Conservation (phyloP, 53 echinoderm and acorn worm genomes). For the Holothuria leucospilota region DNA sequence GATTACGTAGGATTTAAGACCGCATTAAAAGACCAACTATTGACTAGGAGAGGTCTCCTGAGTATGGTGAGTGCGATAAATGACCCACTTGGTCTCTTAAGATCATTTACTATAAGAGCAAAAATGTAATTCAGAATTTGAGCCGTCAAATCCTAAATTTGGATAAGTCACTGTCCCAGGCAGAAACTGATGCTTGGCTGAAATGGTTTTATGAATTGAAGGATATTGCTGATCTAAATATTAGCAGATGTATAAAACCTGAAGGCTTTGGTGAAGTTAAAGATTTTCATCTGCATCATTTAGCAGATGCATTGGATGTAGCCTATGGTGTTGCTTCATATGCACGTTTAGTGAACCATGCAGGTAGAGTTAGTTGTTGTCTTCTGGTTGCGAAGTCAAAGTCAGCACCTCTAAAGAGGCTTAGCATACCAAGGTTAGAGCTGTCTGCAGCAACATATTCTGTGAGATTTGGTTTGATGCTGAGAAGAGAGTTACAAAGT, state of each 20-base stretch:
- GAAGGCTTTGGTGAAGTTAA: too few relatives aligned
- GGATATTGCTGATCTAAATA: constrained; percentile 57
- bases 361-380: constrained; percentile 31
- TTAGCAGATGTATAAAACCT: constrained; percentile 77
- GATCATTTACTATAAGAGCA: constrained; percentile 65
- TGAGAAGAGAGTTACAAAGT: not conserved
- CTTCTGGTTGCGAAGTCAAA: constrained; percentile 53
- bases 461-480: constrained; percentile 18
- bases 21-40: constrained; percentile 47
- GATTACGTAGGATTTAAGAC: constrained; percentile 19
- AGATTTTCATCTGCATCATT: too few relatives aligned
- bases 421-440: too few relatives aligned
- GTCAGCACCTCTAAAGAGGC: constrained; percentile 56
- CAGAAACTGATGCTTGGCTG: constrained; percentile 55
- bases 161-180: constrained; percentile 68
- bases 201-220: constrained; percentile 66
- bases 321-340: constrained; percentile 60
- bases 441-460: constrained; percentile 33
- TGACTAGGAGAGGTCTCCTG: too few relatives aligned
- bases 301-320: constrained; percentile 67
- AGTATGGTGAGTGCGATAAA: too few relatives aligned
- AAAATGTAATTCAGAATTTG: constrained; percentile 68
- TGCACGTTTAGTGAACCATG: too few relatives aligned
- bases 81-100: constrained; percentile 67
- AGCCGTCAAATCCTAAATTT: constrained; percentile 59